Evolutionary conservation across 2,797 vertebrate genomes (phyloP).

Genomic region (Coccyzus lansbergi): DNA sequence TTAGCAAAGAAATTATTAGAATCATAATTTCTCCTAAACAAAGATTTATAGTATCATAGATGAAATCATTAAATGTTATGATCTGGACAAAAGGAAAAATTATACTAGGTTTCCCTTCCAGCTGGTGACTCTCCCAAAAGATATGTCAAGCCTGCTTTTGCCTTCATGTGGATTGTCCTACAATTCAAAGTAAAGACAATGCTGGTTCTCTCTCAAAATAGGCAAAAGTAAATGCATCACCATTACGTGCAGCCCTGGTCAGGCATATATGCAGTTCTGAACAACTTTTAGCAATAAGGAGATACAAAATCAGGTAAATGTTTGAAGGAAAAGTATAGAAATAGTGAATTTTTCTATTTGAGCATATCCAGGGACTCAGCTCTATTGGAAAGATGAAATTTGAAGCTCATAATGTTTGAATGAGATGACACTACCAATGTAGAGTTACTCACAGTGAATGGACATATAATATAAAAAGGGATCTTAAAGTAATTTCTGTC

Average conservation of each 20-base stretch:
- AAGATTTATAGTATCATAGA: background rate
- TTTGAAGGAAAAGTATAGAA: background rate
- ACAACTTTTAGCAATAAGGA: background rate
- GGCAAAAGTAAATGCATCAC: background rate
- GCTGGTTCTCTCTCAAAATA: background rate
- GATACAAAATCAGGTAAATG: background rate
- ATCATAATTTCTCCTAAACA: background rate
- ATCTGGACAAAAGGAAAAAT: background rate
- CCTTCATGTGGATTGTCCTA: background rate
- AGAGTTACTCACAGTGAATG: slow-evolving; percentile 14
- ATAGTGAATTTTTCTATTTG: background rate
- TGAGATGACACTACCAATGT: background rate
- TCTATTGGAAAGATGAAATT: background rate
- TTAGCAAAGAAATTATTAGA: background rate
- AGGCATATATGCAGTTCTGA: background rate
- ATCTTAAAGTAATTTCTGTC: background rate
- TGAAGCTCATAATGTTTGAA: background rate
- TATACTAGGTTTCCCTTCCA: background rate
- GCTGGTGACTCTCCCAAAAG: background rate
- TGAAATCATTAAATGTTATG: background rate
- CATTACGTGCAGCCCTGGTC: background rate
- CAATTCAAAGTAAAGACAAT: background rate
- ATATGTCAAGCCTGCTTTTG: background rate
- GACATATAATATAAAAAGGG: background rate
- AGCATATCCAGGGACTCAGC: background rate